A percentile compares a stretch with the other conserved stretches of the same genome.
Conservation (phyloP, 1,140 invertebrate species). For the Cotesia chilonis region DNA sequence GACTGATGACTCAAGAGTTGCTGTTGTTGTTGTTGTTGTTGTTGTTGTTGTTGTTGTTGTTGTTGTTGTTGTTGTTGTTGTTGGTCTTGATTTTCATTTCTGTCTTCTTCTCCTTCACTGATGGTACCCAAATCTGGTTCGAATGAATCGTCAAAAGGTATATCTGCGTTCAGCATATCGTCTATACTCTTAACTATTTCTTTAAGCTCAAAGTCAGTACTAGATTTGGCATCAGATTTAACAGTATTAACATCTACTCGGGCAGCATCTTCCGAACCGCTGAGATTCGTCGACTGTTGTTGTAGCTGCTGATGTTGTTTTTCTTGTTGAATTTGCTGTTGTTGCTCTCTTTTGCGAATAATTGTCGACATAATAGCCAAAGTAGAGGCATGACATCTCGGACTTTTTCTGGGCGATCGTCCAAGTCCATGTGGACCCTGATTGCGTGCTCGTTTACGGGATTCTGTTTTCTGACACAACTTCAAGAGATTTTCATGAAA, state of each 20-base stretch:
- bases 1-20: not conserved
- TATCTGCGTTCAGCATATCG: constrained; percentile 51
- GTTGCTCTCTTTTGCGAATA: constrained; percentile 58
- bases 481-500: constrained; percentile 55
- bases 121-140: constrained; percentile 43
- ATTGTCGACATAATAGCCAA: constrained; percentile 75
- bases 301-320: not conserved
- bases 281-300: constrained; percentile 40
- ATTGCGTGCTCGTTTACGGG: constrained; percentile 42
- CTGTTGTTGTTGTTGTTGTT: not conserved
- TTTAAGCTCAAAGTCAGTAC: constrained; percentile 54
- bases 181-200: constrained; percentile 58
- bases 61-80: not conserved
- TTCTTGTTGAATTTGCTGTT: constrained; percentile 28
- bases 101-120: not conserved
- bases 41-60: not conserved
- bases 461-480: constrained; percentile 46
- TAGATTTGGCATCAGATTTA: constrained; percentile 44
- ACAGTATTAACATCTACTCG: constrained; percentile 27
- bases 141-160: constrained; percentile 48
- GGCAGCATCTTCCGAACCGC: constrained; percentile 44
- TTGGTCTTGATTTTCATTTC: not conserved
- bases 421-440: constrained; percentile 51
- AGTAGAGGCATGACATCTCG: constrained; percentile 84
- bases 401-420: constrained; percentile 80